phyloP scores from a whole-genome alignment of 53 echinoderm and acorn worm species.

The Holothuria scabra region DNA sequence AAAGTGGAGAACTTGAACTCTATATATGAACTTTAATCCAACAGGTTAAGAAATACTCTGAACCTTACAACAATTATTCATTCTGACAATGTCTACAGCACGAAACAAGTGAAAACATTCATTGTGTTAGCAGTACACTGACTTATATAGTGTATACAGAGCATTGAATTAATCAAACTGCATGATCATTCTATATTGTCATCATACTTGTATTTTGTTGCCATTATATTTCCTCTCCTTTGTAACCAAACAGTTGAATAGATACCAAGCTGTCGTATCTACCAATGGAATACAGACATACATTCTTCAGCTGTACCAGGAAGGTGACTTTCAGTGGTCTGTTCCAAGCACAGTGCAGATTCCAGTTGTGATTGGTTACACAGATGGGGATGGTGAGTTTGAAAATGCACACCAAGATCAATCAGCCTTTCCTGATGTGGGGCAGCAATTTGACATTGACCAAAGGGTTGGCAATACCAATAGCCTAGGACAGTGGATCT shows the following conservation, averaged over 20 bases:
- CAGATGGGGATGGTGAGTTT: conserved; percentile 19
- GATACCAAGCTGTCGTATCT: conserved; percentile 17
- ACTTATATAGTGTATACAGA: too few species aligned
- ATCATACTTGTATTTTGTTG: too few species aligned
- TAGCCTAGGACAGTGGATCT: conserved; percentile 39
- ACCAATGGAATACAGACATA: conserved; percentile 37
- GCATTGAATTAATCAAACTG: too few species aligned
- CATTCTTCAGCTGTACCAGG: conserved; percentile 21
- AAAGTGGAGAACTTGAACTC: too few species aligned
- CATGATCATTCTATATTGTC: too few species aligned
- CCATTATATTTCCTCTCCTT: background rate
- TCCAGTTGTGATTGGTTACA: conserved; percentile 1
- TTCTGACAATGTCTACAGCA: too few species aligned
- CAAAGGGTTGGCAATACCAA: conserved; percentile 20
- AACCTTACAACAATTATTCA: too few species aligned
- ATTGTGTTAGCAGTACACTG: too few species aligned
- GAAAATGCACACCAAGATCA: background rate
- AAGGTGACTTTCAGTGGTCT: conserved; percentile 34
- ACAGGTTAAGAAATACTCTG: too few species aligned
- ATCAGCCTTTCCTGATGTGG: background rate
- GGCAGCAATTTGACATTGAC: background rate
- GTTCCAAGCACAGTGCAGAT: background rate
- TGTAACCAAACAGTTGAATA: conserved; percentile 5
- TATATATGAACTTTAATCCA: too few species aligned
- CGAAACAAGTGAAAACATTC: too few species aligned